phyloP scores from a whole-genome alignment of 2,888 invertebrate species.

The Melieria crassipennis region DNA sequence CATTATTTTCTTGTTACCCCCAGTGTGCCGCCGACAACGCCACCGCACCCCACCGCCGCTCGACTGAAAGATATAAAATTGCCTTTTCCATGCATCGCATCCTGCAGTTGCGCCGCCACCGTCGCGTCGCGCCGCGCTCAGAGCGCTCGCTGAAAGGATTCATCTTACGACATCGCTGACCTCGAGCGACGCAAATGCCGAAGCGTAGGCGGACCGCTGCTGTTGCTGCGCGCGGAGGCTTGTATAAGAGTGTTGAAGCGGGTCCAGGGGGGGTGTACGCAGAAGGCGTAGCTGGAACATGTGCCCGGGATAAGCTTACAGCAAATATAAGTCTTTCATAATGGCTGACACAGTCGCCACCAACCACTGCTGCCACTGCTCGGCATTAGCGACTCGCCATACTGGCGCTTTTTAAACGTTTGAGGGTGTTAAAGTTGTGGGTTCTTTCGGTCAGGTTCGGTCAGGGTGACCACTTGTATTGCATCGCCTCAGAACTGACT shows the following conservation, averaged over 20 bases:
- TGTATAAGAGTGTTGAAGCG: not conserved
- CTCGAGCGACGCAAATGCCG: conserved; percentile 48
- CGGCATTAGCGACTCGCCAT: not conserved
- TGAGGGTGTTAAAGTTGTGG: conserved; percentile 54
- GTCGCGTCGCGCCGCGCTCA: conserved; percentile 50
- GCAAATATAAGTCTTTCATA: conserved; percentile 52
- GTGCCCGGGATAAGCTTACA: not conserved
- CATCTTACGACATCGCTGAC: conserved; percentile 61
- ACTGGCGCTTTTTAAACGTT: not conserved
- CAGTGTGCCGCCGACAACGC: conserved; percentile 1
- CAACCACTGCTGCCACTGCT: not conserved
- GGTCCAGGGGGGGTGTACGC: conserved; percentile 1
- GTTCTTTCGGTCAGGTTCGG: conserved; percentile 12
- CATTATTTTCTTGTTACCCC: conserved; percentile 54
- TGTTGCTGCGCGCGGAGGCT: not conserved
- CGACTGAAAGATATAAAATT: conserved; percentile 14
- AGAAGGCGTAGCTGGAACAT: not conserved
- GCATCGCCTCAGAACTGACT: no score
- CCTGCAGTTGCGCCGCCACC: conserved; percentile 55
- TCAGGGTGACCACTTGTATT: no score
- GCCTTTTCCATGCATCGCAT: conserved; percentile 35
- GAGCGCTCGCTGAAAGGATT: conserved; percentile 59
- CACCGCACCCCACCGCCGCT: not conserved
- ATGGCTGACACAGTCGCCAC: conserved; percentile 49
- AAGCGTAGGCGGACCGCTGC: conserved; percentile 11